A percentile compares a stretch with the other conserved stretches of the same genome.
Evolutionary conservation across 2,113 vertebrate species (phyloP).

Genomic region (Toxostoma redivivum): DNA sequence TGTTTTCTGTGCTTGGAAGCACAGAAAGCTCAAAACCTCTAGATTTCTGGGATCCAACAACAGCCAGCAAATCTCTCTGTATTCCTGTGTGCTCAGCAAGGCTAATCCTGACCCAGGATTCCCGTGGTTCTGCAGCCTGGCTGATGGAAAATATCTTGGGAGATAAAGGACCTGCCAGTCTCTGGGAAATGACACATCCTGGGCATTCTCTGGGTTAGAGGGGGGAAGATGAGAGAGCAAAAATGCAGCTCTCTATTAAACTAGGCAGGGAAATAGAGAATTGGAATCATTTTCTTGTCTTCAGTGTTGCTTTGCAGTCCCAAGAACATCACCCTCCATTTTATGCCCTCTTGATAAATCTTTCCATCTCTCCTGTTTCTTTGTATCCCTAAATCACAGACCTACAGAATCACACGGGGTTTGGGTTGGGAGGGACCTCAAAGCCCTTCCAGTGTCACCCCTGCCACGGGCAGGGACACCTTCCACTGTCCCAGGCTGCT

Average conservation of each 20-base stretch:
- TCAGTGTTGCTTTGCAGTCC: background rate
- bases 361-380: background rate
- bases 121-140: background rate
- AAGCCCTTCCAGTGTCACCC: background rate
- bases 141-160: background rate
- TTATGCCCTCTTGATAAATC: background rate
- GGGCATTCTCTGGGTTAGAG: background rate
- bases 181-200: background rate
- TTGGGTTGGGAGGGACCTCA: background rate
- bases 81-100: background rate
- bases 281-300: background rate
- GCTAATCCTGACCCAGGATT: background rate
- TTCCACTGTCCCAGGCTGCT: rapidly evolving
- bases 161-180: background rate
- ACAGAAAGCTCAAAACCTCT: too few species aligned
- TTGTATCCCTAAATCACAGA: background rate
- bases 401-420: background rate
- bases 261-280: background rate
- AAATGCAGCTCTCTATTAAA: background rate
- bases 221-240: background rate
- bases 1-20: too few species aligned
- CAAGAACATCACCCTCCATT: background rate
- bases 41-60: too few species aligned
- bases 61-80: background rate
- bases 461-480: background rate